phyloP scores from a whole-genome alignment of 53 echinoderm and acorn worm species.

The Holothuria leucospilota region DNA sequence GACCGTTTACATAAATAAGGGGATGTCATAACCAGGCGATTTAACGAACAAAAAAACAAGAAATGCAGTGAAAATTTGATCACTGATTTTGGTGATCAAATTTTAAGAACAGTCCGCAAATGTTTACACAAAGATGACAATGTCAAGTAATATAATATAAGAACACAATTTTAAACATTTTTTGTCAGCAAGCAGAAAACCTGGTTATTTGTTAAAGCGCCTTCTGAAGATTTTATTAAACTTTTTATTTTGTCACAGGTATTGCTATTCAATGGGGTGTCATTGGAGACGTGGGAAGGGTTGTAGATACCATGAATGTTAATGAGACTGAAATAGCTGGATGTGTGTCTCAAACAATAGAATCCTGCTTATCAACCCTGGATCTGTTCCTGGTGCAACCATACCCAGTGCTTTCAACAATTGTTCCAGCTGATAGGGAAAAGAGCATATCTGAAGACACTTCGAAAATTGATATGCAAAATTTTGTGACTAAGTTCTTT shows the following conservation, averaged over 20 bases:
- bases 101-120: too few species aligned
- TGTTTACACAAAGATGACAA: too few species aligned
- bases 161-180: too few species aligned
- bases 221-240: too few species aligned
- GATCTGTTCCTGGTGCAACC: slow-evolving; percentile 62
- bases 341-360: slow-evolving; percentile 60
- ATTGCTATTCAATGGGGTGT: slow-evolving; percentile 79
- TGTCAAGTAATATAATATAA: too few species aligned
- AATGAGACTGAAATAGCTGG: slow-evolving; percentile 57
- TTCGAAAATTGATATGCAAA: slow-evolving; percentile 30
- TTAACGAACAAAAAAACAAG: too few species aligned
- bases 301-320: slow-evolving; percentile 64
- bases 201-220: too few species aligned
- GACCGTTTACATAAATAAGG: too few species aligned
- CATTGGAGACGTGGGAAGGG: slow-evolving; percentile 75
- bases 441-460: slow-evolving; percentile 20
- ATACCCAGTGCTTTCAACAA: slow-evolving; percentile 61
- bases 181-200: too few species aligned
- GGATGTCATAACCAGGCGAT: too few species aligned
- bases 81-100: too few species aligned
- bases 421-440: slow-evolving; percentile 53
- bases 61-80: too few species aligned
- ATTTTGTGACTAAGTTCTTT: slow-evolving; percentile 61
- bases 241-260: slow-evolving; percentile 22
- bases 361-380: slow-evolving; percentile 67